A percentile compares a stretch with the other conserved stretches of the same genome.
phyloP scores from a whole-genome alignment of 2,888 invertebrate species.

The Orthosia gracilis region DNA sequence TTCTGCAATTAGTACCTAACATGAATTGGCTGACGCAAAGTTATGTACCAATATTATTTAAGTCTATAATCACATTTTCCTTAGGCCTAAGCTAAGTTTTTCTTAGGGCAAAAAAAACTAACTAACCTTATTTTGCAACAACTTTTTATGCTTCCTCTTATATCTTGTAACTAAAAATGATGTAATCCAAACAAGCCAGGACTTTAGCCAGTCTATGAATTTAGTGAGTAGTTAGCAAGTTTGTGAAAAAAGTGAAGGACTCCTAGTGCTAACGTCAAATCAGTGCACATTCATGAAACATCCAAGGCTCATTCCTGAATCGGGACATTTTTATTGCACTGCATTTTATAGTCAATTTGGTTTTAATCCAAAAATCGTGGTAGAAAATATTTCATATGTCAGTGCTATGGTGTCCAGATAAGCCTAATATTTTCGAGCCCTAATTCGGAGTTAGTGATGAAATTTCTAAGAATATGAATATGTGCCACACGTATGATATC shows the following conservation, averaged over 20 bases:
- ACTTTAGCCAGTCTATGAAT: constrained; percentile 41
- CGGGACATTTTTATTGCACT: neutral
- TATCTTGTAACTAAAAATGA: constrained; percentile 27
- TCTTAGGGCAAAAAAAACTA: constrained; percentile 5
- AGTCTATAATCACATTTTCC: constrained; percentile 19
- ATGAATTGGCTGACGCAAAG: neutral
- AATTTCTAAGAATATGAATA: no score
- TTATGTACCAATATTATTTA: no score
- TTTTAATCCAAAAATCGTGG: no score
- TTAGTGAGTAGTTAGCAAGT: constrained; percentile 63
- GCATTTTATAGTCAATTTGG: no score
- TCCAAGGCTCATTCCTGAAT: constrained; percentile 28
- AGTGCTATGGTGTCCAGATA: no score
- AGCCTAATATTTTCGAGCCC: no score
- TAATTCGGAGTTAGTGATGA: no score
- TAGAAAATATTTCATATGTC: neutral
- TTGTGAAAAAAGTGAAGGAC: constrained; percentile 54
- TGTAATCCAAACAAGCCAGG: constrained; percentile 35
- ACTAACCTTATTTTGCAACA: neutral
- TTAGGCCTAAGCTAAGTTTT: constrained; percentile 3
- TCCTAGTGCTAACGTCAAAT: constrained; percentile 59
- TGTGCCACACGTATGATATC: no score
- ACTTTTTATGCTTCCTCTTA: constrained; percentile 7
- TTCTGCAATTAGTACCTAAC: neutral
- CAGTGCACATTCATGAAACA: constrained; percentile 67